Evolutionary conservation across 2,797 vertebrate species (phyloP).

Genomic region (Ceyx erithaca): DNA sequence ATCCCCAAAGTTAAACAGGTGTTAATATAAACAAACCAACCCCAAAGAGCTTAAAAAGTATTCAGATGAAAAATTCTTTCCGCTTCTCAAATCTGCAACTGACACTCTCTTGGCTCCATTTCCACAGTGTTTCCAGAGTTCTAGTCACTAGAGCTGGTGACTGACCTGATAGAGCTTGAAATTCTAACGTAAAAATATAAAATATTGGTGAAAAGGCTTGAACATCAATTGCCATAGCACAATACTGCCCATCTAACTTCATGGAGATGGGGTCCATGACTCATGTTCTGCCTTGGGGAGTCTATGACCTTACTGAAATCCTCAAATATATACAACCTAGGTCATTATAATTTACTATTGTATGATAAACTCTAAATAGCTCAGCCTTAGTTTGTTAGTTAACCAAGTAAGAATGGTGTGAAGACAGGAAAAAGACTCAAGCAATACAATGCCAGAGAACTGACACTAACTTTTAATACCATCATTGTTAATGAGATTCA

Average conservation of each 20-base stretch:
- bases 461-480: not conserved
- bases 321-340: not conserved
- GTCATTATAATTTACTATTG: not conserved
- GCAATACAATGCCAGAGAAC: not conserved
- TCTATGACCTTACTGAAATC: not conserved
- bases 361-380: not conserved
- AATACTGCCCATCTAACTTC: not conserved
- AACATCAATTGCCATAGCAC: not conserved
- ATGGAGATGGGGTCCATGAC: not conserved
- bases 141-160: not conserved
- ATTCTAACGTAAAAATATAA: not conserved
- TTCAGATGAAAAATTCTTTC: conserved; percentile 60
- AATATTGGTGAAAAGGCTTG: not conserved
- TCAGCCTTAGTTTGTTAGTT: not conserved
- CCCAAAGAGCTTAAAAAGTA: conserved; percentile 46
- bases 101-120: conserved; percentile 29
- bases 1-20: conserved; percentile 62
- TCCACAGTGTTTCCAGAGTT: not conserved
- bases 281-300: not conserved
- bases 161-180: not conserved
- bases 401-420: not conserved
- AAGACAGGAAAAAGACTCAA: not conserved
- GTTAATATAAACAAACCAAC: conserved; percentile 70
- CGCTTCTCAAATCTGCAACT: conserved; percentile 49
- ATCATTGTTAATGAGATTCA: not conserved